Base-by-base conservation (phyloP, 2,113 vertebrate genomes). In the Cheilinus undulatus region DNA sequence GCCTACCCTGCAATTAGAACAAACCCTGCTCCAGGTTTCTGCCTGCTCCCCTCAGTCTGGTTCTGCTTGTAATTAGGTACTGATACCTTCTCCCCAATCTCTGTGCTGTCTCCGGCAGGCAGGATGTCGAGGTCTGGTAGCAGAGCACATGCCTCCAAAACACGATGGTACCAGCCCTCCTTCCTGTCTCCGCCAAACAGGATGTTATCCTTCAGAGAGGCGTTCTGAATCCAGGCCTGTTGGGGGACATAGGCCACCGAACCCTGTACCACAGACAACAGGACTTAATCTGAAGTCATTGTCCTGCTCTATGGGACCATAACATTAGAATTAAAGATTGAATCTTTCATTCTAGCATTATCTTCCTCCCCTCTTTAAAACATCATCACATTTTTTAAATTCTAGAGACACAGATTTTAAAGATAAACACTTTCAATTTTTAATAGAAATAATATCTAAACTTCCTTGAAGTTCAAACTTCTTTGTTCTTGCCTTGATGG, bases 221-320 rank as follows among this genome's bases (percentile, higher is more conserved):
- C 82, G 54, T 95, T 96, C 86, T 95, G 94, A 75, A 95, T 94
- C 92, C 94, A 95, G 36, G 92, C 92, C 73, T 95, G 93, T 80
- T 95, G 94, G 53, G 95, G 94, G 73, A 94, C 89, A 22, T 94
- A 95, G 38, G 93, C 92, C 87, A 94, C 89, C 0, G 92, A 94
- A 26, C 93, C 95, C 94, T 94, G 67, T n/a, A n/a, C 7, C 45
- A 43, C n/a, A 34, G 8, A 2, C 11, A 24, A n/a, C n/a, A n/a
- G n/a, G n/a, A n/a, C n/a, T n/a, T n/a, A n/a, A n/a, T n/a, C n/a
- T n/a, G n/a, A n/a, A n/a, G n/a, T n/a, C n/a, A n/a, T n/a, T n/a
- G n/a, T n/a, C n/a, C n/a, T n/a, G n/a, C n/a, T n/a, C n/a, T n/a
- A n/a, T n/a, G n/a, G n/a, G n/a, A n/a, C n/a, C 40, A n/a, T 15